phyloP scores from a whole-genome alignment of 92 coral and sea anemone genomes.

The Phenganax subtilis region DNA sequence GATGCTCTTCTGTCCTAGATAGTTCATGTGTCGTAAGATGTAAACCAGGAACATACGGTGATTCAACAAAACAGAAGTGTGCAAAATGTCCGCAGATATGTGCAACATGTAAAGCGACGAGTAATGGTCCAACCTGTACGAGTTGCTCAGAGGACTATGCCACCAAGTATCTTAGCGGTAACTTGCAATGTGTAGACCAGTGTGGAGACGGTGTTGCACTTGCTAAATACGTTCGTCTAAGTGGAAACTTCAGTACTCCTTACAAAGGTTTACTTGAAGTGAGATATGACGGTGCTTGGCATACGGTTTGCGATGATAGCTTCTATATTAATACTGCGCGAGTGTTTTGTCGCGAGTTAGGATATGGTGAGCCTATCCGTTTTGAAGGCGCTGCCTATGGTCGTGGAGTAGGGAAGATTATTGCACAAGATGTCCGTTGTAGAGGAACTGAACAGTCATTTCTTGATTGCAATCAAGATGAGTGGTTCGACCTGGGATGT shows the following conservation, averaged over 20 bases:
- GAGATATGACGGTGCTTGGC: slow-evolving; percentile 12
- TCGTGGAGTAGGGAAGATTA: slow-evolving; percentile 61
- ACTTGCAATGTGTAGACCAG: neutral
- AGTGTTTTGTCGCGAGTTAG: slow-evolving; percentile 37
- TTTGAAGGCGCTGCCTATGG: slow-evolving; percentile 50
- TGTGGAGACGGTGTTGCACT: neutral
- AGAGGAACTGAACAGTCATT: slow-evolving; percentile 61
- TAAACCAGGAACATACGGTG: slow-evolving; percentile 15
- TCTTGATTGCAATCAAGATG: slow-evolving; percentile 61
- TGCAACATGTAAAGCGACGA: neutral
- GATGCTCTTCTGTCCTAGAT: neutral
- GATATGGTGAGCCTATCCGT: slow-evolving; percentile 15
- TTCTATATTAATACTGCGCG: neutral
- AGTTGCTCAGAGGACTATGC: neutral
- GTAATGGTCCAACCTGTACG: neutral
- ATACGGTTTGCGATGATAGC: slow-evolving; percentile 23
- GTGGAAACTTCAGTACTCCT: slow-evolving; percentile 11
- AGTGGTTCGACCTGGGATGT: slow-evolving; percentile 86
- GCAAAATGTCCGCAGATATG: slow-evolving; percentile 8
- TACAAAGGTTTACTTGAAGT: slow-evolving; percentile 33
- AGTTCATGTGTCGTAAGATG: slow-evolving; percentile 5
- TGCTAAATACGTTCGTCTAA: slow-evolving; percentile 5
- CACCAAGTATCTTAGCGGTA: neutral
- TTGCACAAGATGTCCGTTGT: slow-evolving; percentile 68
- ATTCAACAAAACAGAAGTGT: neutral